Evolutionary conservation across 2,888 invertebrate species (phyloP).

Genomic region (Amiota communis): DNA sequence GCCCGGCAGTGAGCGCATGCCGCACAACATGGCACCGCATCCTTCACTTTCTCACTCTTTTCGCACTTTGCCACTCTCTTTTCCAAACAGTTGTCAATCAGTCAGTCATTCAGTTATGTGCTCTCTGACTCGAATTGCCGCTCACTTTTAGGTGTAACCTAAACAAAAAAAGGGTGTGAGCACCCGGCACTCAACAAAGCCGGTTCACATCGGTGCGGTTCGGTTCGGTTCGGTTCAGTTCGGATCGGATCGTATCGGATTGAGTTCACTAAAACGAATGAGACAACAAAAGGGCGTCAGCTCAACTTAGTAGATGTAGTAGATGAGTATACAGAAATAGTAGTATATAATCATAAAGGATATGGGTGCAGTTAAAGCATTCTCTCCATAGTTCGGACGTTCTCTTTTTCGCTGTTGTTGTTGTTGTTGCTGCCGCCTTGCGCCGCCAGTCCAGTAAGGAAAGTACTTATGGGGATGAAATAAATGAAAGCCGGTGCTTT

Average conservation of each 20-base stretch:
- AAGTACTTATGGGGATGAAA: too few species aligned
- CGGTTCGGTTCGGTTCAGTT: too few species aligned
- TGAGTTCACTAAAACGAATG: background rate
- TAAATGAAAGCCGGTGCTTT: too few species aligned
- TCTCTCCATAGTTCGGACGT: background rate
- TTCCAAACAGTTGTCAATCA: background rate
- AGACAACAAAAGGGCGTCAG: conserved; percentile 34
- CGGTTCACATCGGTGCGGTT: too few species aligned
- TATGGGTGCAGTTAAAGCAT: conserved; percentile 1
- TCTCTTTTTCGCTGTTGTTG: background rate
- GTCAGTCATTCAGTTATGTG: too few species aligned
- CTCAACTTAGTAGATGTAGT: background rate
- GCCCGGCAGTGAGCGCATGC: too few species aligned
- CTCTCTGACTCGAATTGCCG: too few species aligned
- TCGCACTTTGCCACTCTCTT: background rate
- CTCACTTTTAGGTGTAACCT: conserved; percentile 35
- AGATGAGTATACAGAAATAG: background rate
- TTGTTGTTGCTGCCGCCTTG: background rate
- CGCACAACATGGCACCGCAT: background rate
- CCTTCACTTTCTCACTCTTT: conserved; percentile 30
- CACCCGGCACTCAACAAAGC: conserved; percentile 37
- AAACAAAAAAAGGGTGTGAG: conserved; percentile 56
- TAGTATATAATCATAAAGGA: background rate
- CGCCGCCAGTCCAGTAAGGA: too few species aligned
- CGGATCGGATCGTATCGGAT: too few species aligned